Conservation (phyloP, 2,888 invertebrate species). For the Drosophila neotestacea region DNA sequence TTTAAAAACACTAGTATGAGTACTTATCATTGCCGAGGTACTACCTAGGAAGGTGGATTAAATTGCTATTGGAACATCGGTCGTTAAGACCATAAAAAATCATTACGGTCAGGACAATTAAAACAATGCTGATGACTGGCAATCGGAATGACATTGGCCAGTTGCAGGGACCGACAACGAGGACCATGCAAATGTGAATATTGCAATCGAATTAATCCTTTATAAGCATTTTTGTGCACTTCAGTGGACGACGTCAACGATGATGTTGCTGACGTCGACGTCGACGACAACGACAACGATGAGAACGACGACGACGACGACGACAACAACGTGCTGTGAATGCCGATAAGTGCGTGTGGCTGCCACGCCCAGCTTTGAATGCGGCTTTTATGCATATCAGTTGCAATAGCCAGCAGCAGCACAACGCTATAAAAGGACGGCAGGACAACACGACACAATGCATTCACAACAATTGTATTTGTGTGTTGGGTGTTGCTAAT, state of each 20-base stretch:
- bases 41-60: slow-evolving; percentile 46
- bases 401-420: slow-evolving; percentile 23
- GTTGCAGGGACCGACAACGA: slow-evolving; percentile 4
- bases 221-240: slow-evolving; percentile 79
- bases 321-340: slow-evolving; percentile 69
- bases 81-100: slow-evolving; percentile 52
- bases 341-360: slow-evolving; percentile 69
- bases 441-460: slow-evolving; percentile 1
- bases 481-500: slow-evolving; percentile 44
- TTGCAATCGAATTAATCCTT: slow-evolving; percentile 81
- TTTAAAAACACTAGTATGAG: slow-evolving; percentile 4
- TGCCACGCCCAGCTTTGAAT: slow-evolving; percentile 61
- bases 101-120: slow-evolving; percentile 64
- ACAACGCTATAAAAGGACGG: slow-evolving; percentile 21
- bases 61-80: slow-evolving; percentile 34
- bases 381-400: slow-evolving; percentile 56
- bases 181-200: slow-evolving; percentile 51
- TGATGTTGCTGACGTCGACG: slow-evolving; percentile 51
- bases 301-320: slow-evolving; percentile 25
- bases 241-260: slow-evolving; percentile 51
- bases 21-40: neutral
- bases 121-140: slow-evolving; percentile 50
- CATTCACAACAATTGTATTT: slow-evolving; percentile 28
- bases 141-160: slow-evolving; percentile 21
- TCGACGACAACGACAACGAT: slow-evolving; percentile 51